Base-by-base conservation (phyloP, 2,888 invertebrate genomes). In the Thalpophila matura region DNA sequence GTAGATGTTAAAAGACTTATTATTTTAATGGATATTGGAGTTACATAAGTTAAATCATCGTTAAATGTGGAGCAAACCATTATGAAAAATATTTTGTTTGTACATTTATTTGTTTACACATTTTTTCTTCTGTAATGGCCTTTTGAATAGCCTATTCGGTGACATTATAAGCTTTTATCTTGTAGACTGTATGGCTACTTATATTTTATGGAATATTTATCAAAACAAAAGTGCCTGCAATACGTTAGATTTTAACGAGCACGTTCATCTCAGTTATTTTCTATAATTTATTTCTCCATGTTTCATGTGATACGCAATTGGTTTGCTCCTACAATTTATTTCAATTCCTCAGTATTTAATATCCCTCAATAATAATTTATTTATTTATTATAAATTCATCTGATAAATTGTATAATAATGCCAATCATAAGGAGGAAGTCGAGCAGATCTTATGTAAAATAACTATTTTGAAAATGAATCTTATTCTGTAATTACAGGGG, bases 1-100 rank as follows among this genome's bases (percentile, higher is more conserved):
- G 18, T 50, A 12, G 20, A 67, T 10, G 37, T 47, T 56, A 47
- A 50, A 65, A 72, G 42, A 14, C 3, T 12, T 49, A 46, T 37
- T 47, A 47, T 46, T 45, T 29, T 38, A 56, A 56, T 72, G 7
- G 35, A 5, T 37, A 37, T 26, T 35, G 16, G 3, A 33, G 26
- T 73, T 53, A 14, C 29, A 18, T 7, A 27, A 56, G 12, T 51
- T 47, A 47, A 18, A 38, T 61, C 24, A 40, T n/a, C 0, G n/a
- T 7, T 10, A 10, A 26, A 26, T n/a, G 16, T 27, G 33, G 9
- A 55, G 18, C 16, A 27, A 40, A 10, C 7, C 3, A 5, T 42
- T 14, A 7, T 3, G 14, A 14, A 50, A 16, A 49, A 2, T 29
- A 24, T 37, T 14, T 14, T 20, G 9, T 33, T 27, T 59, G 20